Percentiles rank a stretch among this genome's conserved stretches.
These are phyloP conservation scores for Morone saxatilis DNA, from an alignment of 2,113 vertebrate genomes.

Conservation along the genomic window DNA sequence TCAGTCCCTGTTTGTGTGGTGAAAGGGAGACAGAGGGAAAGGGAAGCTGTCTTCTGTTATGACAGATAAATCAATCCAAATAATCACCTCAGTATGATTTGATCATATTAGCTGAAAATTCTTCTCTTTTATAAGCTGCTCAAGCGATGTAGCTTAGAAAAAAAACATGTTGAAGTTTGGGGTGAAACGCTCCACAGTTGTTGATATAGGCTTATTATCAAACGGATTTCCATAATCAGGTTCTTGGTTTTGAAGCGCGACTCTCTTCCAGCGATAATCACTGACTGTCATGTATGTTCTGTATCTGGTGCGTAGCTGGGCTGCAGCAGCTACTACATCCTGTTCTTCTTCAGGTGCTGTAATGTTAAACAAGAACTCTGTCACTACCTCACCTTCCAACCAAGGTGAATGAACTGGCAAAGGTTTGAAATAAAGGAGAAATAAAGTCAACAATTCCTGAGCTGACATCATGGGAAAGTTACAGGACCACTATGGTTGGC, in stretches of 20 bases:
- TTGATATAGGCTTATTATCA: background rate
- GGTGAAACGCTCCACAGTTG: background rate
- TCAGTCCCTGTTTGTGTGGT: background rate
- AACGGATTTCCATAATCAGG: background rate
- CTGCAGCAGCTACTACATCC: background rate
- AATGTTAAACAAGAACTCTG: background rate
- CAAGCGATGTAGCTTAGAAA: background rate
- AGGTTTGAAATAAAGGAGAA: background rate
- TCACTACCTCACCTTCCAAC: background rate
- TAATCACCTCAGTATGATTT: background rate
- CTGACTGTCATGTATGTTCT: background rate
- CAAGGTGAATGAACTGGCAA: background rate
- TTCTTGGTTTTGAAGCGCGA: background rate
- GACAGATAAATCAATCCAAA: constrained; percentile 14
- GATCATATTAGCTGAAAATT: background rate
- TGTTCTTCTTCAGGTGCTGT: background rate
- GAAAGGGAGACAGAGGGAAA: background rate
- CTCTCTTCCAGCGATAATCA: background rate
- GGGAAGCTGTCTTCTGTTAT: background rate
- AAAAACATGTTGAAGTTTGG: background rate
- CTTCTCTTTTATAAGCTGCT: background rate
- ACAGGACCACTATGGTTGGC: background rate
- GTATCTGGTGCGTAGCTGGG: background rate
- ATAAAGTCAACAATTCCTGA: background rate
- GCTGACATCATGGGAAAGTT: background rate